Base-by-base conservation (phyloP, 2,888 invertebrate genomes). In the Ernsta delagoae region DNA sequence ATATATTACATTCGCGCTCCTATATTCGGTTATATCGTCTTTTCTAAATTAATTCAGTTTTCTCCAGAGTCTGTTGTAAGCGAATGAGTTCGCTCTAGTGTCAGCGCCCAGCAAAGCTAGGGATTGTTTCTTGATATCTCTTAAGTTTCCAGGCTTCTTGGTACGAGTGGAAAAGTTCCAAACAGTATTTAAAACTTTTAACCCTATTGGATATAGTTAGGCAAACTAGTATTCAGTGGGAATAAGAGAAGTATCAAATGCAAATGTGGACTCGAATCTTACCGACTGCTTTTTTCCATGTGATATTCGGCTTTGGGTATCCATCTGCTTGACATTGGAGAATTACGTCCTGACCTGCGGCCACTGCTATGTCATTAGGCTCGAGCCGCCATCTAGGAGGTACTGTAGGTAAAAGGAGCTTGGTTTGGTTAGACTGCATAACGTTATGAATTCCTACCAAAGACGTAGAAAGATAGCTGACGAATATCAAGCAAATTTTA, bases 251-350 rank as follows among this genome's bases (percentile, higher is more conserved):
- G 45, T 50, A 50, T 57, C 11, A 50, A 50, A 50, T 50, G 50
- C 8, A 50, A 50, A 50, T 50, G 50, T 50, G 50, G 8, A 12
- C n/a, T 24, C 62, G 11, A 41, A 63, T 76, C 94, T 94, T 94
- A 95, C 98, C 98, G 71, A 96, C 96, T 39, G 98, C 97, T 86
- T 97, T 97, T 77, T 96, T 96, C 98, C 98, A 98, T 8, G 96
- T 97, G 65, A 98, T 96, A 6, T 94, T 94, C 4, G 98, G 98
- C 72, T 96, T 96, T 0, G 98, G 98, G 87, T 98, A 98, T 1
- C 98, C 98, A 71, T 98, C 97, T 0, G 98, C 98, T 87, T 97
- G 97, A 84, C 98, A 98, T 83, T 98, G 96, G 56, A 98, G 90
- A 16, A 96, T 95, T 31, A 98, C 96, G 82, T 97, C 97, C 83